Evolutionary conservation across 2,113 vertebrate species (phyloP).

Genomic region (Aphyosemion australe): DNA sequence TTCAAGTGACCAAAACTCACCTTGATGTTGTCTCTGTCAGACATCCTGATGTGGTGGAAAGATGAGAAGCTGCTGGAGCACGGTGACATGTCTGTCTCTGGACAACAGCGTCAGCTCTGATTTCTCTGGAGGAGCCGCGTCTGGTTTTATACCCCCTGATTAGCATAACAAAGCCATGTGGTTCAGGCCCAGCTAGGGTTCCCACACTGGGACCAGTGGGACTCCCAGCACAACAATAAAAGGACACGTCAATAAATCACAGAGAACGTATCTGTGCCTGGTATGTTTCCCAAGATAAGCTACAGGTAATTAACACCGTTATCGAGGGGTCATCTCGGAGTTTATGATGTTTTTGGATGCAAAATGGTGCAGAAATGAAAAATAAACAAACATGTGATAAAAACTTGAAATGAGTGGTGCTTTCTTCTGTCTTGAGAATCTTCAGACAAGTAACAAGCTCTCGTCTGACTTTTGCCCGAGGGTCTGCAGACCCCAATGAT

Average conservation of each 20-base stretch:
- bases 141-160: conserved; percentile 76
- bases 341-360: conserved; percentile 12
- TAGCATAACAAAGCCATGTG: conserved; percentile 84
- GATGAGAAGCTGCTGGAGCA: conserved; percentile 58
- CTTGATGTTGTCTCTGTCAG: conserved; percentile 72
- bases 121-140: conserved; percentile 51
- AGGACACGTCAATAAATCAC: conserved; percentile 76
- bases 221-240: conserved; percentile 75
- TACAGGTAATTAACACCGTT: conserved; percentile 60
- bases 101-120: conserved; percentile 50
- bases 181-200: conserved; percentile 77
- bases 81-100: conserved; percentile 72
- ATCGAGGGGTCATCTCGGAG: conserved; percentile 29
- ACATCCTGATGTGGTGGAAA: conserved; percentile 51
- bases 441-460: conserved; percentile 4
- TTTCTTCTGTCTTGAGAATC: too few relatives aligned
- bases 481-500: conserved; percentile 26
- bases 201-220: conserved; percentile 82
- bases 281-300: conserved; percentile 76
- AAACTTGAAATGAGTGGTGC: too few relatives aligned
- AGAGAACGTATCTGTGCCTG: conserved; percentile 63
- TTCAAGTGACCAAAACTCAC: conserved; percentile 40
- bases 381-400: too few relatives aligned
- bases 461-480: conserved; percentile 3
- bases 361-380: conserved; percentile 5